Conservation (phyloP, 2,797 vertebrate species). For the Triplophysa bombifrons region DNA sequence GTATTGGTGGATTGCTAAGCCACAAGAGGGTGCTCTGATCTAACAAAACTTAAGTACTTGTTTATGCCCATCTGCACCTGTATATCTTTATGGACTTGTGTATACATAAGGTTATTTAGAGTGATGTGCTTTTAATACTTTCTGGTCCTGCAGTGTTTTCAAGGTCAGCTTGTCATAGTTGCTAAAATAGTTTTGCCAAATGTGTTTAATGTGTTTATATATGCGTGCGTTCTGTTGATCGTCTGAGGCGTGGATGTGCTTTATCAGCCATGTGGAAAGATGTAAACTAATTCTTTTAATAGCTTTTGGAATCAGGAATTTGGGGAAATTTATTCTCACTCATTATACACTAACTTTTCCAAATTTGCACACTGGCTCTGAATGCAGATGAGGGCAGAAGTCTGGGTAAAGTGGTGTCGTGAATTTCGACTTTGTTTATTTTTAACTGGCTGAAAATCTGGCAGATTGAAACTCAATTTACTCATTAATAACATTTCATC, state of each 20-base stretch:
- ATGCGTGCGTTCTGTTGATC: constrained; percentile 35
- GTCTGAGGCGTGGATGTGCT: constrained; percentile 41
- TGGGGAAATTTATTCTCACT: constrained; percentile 32
- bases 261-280: constrained; percentile 55
- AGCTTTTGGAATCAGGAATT: constrained; percentile 46
- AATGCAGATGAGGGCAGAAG: background rate
- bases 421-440: background rate
- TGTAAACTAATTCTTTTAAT: constrained; percentile 56
- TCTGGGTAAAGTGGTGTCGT: background rate
- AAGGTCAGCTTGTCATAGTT: constrained; percentile 34
- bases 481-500: background rate
- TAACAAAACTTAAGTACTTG: constrained; percentile 11
- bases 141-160: constrained; percentile 15
- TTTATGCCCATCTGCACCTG: background rate
- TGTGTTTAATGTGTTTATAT: constrained; percentile 21
- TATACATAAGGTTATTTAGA: constrained; percentile 12
- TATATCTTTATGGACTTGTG: constrained; percentile 4
- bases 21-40: constrained; percentile 67
- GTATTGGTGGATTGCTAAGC: background rate
- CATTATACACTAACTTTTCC: background rate
- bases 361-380: background rate
- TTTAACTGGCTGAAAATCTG: background rate
- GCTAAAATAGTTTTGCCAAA: constrained; percentile 5
- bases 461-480: background rate
- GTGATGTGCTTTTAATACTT: background rate